Conservation (phyloP, 1,140 invertebrate species). For the Phymastichus coffea region DNA sequence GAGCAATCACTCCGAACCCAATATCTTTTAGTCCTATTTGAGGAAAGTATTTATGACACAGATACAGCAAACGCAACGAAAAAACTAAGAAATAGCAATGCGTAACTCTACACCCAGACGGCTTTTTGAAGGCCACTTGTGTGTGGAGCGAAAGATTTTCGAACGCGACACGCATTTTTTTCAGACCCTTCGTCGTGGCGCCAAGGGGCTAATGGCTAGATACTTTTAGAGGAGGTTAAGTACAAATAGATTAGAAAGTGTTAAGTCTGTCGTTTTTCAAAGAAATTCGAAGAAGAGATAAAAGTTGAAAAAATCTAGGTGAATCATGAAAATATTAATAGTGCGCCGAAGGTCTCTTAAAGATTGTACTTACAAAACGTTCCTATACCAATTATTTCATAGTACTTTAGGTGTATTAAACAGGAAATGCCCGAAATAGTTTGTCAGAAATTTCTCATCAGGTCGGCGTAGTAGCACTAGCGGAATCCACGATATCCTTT, state of each 20-base stretch:
- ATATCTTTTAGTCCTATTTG: no score
- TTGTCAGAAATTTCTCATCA: background rate
- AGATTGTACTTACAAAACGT: no score
- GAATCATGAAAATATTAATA: background rate
- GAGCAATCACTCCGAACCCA: no score
- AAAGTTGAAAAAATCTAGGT: background rate
- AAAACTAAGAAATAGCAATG: no score
- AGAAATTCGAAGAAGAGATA: background rate
- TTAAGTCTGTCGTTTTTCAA: conserved; percentile 12
- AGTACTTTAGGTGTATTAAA: no score
- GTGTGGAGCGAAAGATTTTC: conserved; percentile 6
- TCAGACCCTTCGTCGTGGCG: background rate
- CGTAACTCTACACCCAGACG: conserved; percentile 11
- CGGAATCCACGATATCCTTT: conserved; percentile 11
- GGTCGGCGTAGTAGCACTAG: background rate
- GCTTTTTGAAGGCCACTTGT: no score
- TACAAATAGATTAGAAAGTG: conserved; percentile 21
- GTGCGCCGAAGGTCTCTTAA: no score
- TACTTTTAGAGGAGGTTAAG: background rate
- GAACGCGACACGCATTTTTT: conserved; percentile 4
- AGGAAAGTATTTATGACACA: no score
- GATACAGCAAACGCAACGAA: no score
- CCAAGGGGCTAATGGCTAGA: conserved; percentile 8
- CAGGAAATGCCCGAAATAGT: background rate
- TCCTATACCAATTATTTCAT: no score